A percentile compares a stretch with the other conserved stretches of the same genome.
These are phyloP conservation scores for Chloropsis cyanopogon DNA, from an alignment of 2,113 vertebrate species.

Conservation along the genomic window DNA sequence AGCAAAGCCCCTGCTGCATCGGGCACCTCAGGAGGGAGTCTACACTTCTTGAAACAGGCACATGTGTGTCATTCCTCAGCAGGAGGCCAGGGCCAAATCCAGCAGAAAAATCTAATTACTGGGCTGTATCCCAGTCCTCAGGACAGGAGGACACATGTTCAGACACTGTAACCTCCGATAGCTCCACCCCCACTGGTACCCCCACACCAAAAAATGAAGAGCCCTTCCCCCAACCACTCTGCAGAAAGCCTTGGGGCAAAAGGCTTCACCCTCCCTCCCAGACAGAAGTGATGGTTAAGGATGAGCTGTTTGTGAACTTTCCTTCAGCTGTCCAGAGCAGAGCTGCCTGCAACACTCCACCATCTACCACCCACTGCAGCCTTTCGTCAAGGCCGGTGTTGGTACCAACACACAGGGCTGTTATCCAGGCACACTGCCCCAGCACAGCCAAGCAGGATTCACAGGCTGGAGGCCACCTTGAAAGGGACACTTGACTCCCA, in stretches of 20 bases:
- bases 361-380: not conserved
- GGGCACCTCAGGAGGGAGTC: rapidly evolving
- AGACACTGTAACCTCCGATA: not conserved
- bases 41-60: not conserved
- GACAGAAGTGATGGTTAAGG: not conserved
- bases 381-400: rapidly evolving
- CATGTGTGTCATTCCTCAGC: not conserved
- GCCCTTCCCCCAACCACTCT: not conserved
- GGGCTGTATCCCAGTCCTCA: not conserved
- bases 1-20: not conserved
- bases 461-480: not conserved
- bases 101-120: not conserved
- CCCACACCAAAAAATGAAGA: not conserved
- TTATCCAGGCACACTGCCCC: not conserved
- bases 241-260: not conserved
- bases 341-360: not conserved
- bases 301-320: not conserved
- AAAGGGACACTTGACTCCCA: not conserved
- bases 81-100: not conserved
- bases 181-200: not conserved
- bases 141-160: not conserved
- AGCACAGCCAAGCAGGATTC: not conserved
- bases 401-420: not conserved
- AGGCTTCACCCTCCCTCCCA: not conserved
- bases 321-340: not conserved